phyloP scores from a whole-genome alignment of 2,113 vertebrate species.

The Mus spicilegus region DNA sequence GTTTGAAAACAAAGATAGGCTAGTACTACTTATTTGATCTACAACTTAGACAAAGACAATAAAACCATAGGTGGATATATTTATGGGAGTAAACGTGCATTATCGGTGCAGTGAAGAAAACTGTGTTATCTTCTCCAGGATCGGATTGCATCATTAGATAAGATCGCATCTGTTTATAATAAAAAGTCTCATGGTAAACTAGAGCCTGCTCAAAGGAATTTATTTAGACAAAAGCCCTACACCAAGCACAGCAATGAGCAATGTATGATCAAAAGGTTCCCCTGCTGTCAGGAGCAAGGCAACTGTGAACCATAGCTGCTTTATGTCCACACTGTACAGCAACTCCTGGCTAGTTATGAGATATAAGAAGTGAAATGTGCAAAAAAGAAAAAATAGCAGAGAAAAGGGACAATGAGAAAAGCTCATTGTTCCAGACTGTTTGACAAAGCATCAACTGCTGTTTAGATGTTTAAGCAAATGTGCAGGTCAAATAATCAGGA shows the following conservation, averaged over 20 bases:
- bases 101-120: constrained; percentile 10
- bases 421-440: background rate
- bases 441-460: background rate
- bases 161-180: background rate
- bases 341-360: background rate
- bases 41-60: background rate
- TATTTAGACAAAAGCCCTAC: background rate
- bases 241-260: background rate
- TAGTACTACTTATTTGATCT: background rate
- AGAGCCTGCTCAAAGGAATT: background rate
- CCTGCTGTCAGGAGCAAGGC: background rate
- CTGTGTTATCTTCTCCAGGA: background rate
- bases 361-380: background rate
- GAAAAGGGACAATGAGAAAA: background rate
- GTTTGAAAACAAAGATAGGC: background rate
- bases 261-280: background rate
- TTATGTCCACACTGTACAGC: background rate
- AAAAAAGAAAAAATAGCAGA: background rate
- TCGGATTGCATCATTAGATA: background rate
- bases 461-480: background rate
- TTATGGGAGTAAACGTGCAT: background rate
- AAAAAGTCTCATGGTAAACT: constrained; percentile 1
- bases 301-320: background rate
- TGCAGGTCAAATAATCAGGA: background rate
- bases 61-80: background rate